phyloP scores from a whole-genome alignment of 1,140 invertebrate genomes.

The Anadara kagoshimensis region DNA sequence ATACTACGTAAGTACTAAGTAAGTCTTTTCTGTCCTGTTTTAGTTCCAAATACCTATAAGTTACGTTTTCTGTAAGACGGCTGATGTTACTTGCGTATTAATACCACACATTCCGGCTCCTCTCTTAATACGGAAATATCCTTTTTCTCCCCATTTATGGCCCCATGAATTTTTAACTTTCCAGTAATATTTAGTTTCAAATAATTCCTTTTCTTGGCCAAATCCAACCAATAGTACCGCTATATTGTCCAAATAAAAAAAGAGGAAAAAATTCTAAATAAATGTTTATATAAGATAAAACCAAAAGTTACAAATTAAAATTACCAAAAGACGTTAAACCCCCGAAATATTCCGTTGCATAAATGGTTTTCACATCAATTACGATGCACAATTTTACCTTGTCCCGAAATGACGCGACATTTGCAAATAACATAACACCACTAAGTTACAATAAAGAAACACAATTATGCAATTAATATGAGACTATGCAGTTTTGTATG shows the following conservation, averaged over 20 bases:
- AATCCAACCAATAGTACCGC: constrained; percentile 69
- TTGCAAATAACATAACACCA: no score
- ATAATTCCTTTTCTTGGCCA: constrained; percentile 59
- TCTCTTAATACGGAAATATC: constrained; percentile 67
- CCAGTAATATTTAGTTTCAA: constrained; percentile 65
- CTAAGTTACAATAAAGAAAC: no score
- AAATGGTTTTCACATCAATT: no score
- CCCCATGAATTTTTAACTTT: constrained; percentile 72
- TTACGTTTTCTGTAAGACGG: constrained; percentile 38
- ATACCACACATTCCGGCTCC: constrained; percentile 66
- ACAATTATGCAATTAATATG: no score
- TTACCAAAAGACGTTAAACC: no score
- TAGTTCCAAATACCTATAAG: no score
- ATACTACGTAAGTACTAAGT: no score
- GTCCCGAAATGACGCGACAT: no score
- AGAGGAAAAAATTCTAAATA: not conserved
- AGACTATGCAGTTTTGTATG: no score
- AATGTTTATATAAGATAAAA: not conserved
- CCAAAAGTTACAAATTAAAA: not conserved
- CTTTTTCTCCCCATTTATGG: constrained; percentile 63
- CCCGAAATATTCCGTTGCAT: no score
- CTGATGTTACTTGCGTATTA: constrained; percentile 67
- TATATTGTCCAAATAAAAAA: constrained; percentile 46
- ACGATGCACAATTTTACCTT: no score
- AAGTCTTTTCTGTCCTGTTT: no score